Base-by-base conservation (phyloP, 2,888 invertebrate species). In the Pristionchus arcanus region DNA sequence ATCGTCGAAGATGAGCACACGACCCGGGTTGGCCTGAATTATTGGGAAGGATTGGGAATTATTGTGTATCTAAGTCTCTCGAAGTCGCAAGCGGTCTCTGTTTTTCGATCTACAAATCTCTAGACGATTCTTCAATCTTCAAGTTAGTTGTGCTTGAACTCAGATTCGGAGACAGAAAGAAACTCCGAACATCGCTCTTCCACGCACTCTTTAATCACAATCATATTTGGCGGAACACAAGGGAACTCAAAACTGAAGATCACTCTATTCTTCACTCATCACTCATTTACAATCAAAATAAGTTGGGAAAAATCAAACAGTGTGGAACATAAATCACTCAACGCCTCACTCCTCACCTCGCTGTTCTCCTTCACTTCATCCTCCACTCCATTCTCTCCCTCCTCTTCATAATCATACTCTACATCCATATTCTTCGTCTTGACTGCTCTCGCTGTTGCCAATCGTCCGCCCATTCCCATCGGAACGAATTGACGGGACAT, bases 361-460 rank as follows among this genome's bases (percentile, higher is more conserved):
- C 42, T 25, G 1, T 15, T 71, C 71, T 71, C 71, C 71, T 34
- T 28, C 34, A 34, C 68, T 34, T 31, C 19, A 31, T 71, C 71
- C 34, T 71, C 71, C 66, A 31, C 71, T 34, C 31, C 66, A 7
- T 28, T 49, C 42, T n/a, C n/a, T n/a, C 42, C 42, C 68, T 71
- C 34, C 31, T 71, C 68, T 25, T 74, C 74, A 37, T 74, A 21
- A 19, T 74, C 74, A 21, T 74, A 74, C 74, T 74, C 74, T 1
- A 74, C 74, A 37, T 74, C 74, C 74, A 74, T 74, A 16, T 74
- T 74, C 74, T 74, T 81, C 81, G 81, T 42, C 49, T 81, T 81
- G n/a, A 85, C 84, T 11, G 84, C 84, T 0, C 19, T 15, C 25
- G 84, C 55, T 7, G 59, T 85, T 0, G 84, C 34, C 25, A 85